Evolutionary conservation across 2,888 invertebrate genomes (phyloP).

Genomic region (Chrysina gloriosa): DNA sequence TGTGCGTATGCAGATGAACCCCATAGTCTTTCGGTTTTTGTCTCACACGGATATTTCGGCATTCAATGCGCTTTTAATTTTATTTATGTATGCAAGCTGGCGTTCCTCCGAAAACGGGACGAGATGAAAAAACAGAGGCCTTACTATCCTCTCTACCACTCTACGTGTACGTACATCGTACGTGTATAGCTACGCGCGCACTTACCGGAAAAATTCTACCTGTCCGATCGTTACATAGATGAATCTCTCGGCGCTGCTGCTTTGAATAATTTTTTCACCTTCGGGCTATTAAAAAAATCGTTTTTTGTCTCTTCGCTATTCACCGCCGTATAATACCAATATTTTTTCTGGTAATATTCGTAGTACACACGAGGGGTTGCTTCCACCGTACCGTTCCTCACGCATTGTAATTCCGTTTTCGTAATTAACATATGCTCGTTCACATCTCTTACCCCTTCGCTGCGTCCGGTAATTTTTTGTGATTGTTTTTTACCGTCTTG

Average conservation of each 20-base stretch:
- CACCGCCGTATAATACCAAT: constrained; percentile 2
- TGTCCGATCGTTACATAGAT: not conserved
- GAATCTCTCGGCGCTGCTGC: not conserved
- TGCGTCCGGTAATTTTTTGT: constrained; percentile 16
- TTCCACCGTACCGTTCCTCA: too few species aligned
- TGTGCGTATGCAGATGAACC: constrained; percentile 50
- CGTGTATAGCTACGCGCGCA: too few species aligned
- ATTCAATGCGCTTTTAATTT: constrained; percentile 48
- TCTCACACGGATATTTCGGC: constrained; percentile 47
- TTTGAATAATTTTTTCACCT: constrained; percentile 35
- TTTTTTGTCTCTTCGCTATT: constrained; percentile 25
- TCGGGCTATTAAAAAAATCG: constrained; percentile 27
- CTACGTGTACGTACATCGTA: too few species aligned
- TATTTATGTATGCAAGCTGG: constrained; percentile 50
- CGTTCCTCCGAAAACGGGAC: constrained; percentile 5
- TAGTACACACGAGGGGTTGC: not conserved
- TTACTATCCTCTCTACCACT: not conserved
- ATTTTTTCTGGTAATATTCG: not conserved
- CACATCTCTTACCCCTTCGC: not conserved
- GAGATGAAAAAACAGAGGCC: constrained; percentile 8
- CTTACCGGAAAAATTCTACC: constrained; percentile 8
- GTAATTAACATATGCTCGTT: constrained; percentile 34
- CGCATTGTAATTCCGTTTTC: too few species aligned
- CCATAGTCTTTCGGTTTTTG: constrained; percentile 50
- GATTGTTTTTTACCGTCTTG: constrained; percentile 18